Percentiles rank a stretch among this genome's conserved stretches.
Evolutionary conservation across 2,113 vertebrate genomes (phyloP).

Genomic region (Gulo gulo): DNA sequence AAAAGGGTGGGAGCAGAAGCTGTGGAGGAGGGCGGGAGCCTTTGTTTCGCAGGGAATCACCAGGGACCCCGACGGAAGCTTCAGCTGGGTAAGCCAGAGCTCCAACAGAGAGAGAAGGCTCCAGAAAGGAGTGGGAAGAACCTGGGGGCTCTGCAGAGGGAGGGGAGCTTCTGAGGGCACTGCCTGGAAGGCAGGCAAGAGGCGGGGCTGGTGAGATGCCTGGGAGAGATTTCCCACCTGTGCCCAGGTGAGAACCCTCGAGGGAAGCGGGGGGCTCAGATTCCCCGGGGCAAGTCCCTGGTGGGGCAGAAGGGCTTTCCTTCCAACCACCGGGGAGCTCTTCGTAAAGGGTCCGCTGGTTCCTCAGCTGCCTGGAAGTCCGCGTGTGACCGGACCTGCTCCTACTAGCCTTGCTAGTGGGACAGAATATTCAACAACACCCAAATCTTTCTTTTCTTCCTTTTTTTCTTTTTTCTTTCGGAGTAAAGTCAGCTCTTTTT

Average conservation of each 20-base stretch:
- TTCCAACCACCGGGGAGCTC: neutral
- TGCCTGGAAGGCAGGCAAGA: neutral
- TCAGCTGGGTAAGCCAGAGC: neutral
- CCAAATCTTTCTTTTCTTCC: neutral
- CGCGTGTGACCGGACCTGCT: accelerated
- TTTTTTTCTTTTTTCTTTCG: too few species aligned
- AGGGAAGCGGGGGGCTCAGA: neutral
- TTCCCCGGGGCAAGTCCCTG: neutral
- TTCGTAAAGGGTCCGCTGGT: neutral
- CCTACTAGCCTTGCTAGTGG: too few species aligned
- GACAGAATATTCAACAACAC: neutral
- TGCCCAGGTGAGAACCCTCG: neutral
- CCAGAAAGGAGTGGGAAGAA: neutral
- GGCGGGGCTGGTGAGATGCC: neutral
- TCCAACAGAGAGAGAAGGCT: neutral
- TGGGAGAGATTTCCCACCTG: neutral
- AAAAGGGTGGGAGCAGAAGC: too few species aligned
- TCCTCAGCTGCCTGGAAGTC: neutral
- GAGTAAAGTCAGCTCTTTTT: neutral
- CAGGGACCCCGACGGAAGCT: accelerated
- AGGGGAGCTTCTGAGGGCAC: neutral
- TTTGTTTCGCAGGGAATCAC: neutral
- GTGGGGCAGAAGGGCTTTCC: neutral
- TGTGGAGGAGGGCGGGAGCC: accelerated
- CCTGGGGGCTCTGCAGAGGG: accelerated